Percentiles rank a stretch among this genome's conserved stretches.
Evolutionary conservation across 2,888 invertebrate genomes (phyloP).

Genomic region (Megamerina dolium): DNA sequence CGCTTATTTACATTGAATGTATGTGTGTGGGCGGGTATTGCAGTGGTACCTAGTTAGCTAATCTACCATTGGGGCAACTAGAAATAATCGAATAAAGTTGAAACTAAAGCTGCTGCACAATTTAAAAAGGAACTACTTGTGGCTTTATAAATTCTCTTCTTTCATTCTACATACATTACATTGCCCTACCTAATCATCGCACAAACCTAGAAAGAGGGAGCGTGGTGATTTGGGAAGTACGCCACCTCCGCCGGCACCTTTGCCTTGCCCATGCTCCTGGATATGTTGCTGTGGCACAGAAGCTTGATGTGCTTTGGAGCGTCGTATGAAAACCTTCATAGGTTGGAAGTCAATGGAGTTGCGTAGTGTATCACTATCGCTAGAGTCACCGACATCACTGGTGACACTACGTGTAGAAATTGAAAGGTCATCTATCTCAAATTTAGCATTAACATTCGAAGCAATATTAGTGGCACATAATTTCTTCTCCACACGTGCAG

Average conservation of each 20-base stretch:
- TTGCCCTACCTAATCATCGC: constrained; percentile 23
- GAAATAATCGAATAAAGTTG: too few relatives aligned
- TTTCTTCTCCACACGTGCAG: constrained; percentile 12
- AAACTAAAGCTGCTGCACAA: constrained; percentile 7
- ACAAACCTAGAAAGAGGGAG: constrained; percentile 24
- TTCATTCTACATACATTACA: too few relatives aligned
- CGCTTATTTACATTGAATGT: too few relatives aligned
- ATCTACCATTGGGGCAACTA: too few relatives aligned
- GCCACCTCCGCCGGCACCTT: constrained; percentile 10
- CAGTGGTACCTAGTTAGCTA: too few relatives aligned
- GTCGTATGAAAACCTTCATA: constrained; percentile 24
- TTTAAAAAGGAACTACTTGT: constrained; percentile 7
- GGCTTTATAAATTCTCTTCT: constrained; percentile 5
- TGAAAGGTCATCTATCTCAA: constrained; percentile 25
- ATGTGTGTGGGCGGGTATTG: not conserved
- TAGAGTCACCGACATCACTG: constrained; percentile 20
- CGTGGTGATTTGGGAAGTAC: constrained; percentile 20
- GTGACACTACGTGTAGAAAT: constrained; percentile 22
- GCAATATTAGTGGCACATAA: not conserved
- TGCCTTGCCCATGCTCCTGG: constrained; percentile 12
- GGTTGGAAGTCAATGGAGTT: constrained; percentile 18
- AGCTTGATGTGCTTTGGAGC: constrained; percentile 16
- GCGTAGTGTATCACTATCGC: constrained; percentile 27
- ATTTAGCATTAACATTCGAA: constrained; percentile 13
- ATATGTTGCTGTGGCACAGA: constrained; percentile 7